A percentile compares a stretch with the other conserved stretches of the same genome.
Conservation (phyloP, 2,888 invertebrate genomes). For the Morpho deidamia region DNA sequence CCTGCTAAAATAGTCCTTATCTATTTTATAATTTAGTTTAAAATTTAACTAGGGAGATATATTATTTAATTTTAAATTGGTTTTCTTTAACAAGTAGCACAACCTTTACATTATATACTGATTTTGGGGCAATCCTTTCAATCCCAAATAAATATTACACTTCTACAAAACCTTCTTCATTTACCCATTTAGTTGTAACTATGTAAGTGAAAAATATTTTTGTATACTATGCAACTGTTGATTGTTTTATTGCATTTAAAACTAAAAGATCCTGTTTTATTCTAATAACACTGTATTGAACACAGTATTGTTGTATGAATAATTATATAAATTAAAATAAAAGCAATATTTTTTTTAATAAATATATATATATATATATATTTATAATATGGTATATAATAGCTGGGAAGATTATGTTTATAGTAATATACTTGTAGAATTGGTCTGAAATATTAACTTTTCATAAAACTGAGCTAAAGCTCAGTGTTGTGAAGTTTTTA, state of each 20-base stretch:
- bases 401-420: no score
- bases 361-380: no score
- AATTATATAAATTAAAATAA: conserved; percentile 1
- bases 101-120: neutral
- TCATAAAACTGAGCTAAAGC: no score
- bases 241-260: neutral
- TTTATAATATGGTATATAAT: no score
- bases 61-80: neutral
- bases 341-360: neutral
- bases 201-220: neutral
- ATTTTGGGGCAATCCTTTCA: neutral
- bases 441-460: no score
- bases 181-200: neutral
- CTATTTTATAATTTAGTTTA: neutral
- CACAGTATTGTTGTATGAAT: conserved; percentile 6
- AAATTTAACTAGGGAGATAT: conserved; percentile 2
- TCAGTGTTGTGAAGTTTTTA: no score
- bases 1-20: neutral
- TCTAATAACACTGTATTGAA: conserved; percentile 4
- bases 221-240: neutral
- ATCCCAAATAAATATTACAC: neutral
- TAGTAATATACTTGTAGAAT: no score
- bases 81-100: conserved; percentile 1
- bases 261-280: neutral
- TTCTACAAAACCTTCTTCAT: neutral